phyloP scores from a whole-genome alignment of 2,888 invertebrate species.

The Brassicogethes aeneus region DNA sequence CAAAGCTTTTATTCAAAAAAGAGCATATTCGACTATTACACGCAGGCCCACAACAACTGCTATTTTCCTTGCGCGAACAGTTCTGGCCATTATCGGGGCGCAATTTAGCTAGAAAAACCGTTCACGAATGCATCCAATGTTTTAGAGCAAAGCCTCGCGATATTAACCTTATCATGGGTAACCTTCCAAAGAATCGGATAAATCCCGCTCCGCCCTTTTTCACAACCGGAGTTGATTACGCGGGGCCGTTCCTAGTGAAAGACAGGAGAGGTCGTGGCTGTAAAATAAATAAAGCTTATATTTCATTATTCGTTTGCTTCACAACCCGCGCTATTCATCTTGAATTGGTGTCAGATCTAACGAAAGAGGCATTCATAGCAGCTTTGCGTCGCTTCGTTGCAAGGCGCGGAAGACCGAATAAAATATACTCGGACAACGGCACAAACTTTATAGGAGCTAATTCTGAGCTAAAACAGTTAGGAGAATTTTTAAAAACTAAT shows the following conservation, averaged over 20 bases:
- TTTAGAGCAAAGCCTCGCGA: conserved; percentile 1
- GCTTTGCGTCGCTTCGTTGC: conserved; percentile 10
- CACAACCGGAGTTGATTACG: conserved; percentile 10
- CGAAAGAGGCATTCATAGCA: conserved; percentile 10
- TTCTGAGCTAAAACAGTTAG: not conserved
- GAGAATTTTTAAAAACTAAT: not conserved
- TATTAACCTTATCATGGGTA: conserved; percentile 4
- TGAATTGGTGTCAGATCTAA: conserved; percentile 12
- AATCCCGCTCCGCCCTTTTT: conserved; percentile 7
- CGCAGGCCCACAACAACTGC: not conserved
- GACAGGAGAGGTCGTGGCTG: conserved; percentile 8
- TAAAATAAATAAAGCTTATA: conserved; percentile 7
- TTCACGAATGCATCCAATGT: conserved; percentile 3
- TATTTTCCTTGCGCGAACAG: not conserved
- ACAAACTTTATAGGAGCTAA: not conserved
- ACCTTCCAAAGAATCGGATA: conserved; percentile 4
- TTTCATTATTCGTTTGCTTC: conserved; percentile 11
- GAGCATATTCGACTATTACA: not conserved
- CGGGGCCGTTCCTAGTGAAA: conserved; percentile 9
- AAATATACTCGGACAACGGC: conserved; percentile 1
- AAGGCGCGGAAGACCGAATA: conserved; percentile 8
- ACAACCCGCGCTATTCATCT: conserved; percentile 12
- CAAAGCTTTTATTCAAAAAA: not conserved
- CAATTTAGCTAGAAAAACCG: not conserved
- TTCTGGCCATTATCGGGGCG: conserved; percentile 3